Base-by-base conservation (phyloP, 2,888 invertebrate species). In the Mythimna loreyi region DNA sequence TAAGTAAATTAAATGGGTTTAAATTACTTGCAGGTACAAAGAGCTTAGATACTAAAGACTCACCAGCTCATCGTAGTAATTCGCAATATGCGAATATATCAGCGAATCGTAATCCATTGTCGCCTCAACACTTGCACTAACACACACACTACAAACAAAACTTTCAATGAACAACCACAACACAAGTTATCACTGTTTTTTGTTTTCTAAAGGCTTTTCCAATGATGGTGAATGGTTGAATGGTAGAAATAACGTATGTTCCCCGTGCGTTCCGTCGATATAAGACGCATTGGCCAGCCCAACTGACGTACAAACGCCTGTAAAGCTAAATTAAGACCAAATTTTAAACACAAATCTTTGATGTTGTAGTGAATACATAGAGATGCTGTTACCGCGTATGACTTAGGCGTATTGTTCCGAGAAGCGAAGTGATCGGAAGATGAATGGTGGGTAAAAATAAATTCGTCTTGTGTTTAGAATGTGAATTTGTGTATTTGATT, bases 71-170 rank as follows among this genome's bases (percentile, higher is more conserved):
- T 97, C 97, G 88, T 97, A 97, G 92, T 97, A 97, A 85, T 96
- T 96, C 84, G 97, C 94, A 71, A 97, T 96, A 72, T 97, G 97
- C 84, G 97, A 96, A 91, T 96, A 97, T 84, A 97, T 94, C 87
- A 97, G 92, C 90, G 97, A 96, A 84, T 97, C 97, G 96, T 97
- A 97, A 96, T 97, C 97, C 97, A 97, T 97, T 89, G 84, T 90
- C 74, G 81, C 81, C 80, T 81, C 59, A 78, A 58, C 86, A 83
- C 86, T 77, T 33, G 45, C 80, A 83, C 85, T 80, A 23, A 19
- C 55, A 61, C 81, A 74, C 70, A 69, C 64, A 73, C 67, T 71
- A 61, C 63, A 45, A 69, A 77, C 67, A 76, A 75, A 80, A 79
- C 74, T 75, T 25, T 75, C 83, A 75, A 77, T 82, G 80, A 64